A percentile compares a stretch with the other conserved stretches of the same genome.
phyloP scores from a whole-genome alignment of 2,113 vertebrate genomes.

The Spizaetus ornatus region DNA sequence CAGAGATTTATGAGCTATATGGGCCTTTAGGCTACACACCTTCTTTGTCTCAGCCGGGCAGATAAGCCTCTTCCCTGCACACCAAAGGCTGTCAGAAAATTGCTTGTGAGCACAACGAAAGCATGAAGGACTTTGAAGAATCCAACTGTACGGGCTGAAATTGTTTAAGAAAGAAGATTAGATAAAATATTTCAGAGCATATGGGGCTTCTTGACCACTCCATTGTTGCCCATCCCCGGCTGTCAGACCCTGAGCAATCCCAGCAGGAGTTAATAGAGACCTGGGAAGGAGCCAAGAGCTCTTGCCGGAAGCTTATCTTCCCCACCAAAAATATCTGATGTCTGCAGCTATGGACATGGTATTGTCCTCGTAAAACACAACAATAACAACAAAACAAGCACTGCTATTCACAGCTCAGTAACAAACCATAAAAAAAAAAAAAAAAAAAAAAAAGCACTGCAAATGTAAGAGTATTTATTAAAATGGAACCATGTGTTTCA shows the following conservation, averaged over 20 bases:
- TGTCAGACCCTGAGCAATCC: constrained; percentile 23
- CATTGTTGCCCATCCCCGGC: background rate
- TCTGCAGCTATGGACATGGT: constrained; percentile 1
- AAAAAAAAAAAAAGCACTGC: background rate
- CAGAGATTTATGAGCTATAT: background rate
- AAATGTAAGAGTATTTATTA: constrained; percentile 24
- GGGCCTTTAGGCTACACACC: background rate
- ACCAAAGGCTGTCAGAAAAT: background rate
- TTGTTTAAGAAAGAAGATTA: background rate
- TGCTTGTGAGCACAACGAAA: background rate
- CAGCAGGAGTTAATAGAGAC: constrained; percentile 23
- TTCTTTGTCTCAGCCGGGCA: background rate
- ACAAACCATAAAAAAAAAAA: background rate
- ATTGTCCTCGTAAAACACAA: constrained; percentile 40
- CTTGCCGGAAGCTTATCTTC: constrained; percentile 36
- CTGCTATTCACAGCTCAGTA: constrained; percentile 9
- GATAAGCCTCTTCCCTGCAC: background rate
- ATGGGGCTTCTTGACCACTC: constrained; percentile 1
- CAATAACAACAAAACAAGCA: constrained; percentile 18
- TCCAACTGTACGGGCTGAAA: background rate
- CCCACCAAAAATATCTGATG: background rate
- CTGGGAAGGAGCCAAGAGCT: constrained; percentile 17
- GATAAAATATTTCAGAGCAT: constrained; percentile 22
- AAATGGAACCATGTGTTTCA: constrained; percentile 62
- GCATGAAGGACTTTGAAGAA: background rate